Conservation (phyloP, 2,888 invertebrate genomes). For the Temnothorax rugatulus region DNA sequence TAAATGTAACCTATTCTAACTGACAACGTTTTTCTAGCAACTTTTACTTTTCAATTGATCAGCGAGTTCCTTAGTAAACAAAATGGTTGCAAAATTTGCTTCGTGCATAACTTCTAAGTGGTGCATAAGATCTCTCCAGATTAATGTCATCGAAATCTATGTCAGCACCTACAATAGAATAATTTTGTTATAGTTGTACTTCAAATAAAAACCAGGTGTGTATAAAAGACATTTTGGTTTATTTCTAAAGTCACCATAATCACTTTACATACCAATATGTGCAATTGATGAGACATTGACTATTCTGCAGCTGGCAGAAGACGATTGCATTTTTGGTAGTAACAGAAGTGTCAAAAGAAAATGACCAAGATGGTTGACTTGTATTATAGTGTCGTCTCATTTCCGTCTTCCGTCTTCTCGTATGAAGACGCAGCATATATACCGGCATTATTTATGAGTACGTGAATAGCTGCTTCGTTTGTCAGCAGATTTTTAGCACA, state of each 20-base stretch:
- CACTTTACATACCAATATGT: conserved; percentile 84
- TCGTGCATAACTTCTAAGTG: conserved; percentile 90
- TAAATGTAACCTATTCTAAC: not conserved
- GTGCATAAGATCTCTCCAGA: conserved; percentile 89
- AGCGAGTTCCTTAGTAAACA: conserved; percentile 91
- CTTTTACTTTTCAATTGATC: conserved; percentile 88
- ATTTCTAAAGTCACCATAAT: not conserved
- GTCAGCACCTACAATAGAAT: conserved; percentile 85
- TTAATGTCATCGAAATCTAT: conserved; percentile 92
- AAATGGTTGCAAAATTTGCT: conserved; percentile 93
- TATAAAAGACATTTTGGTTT: not conserved
- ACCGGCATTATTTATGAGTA: conserved; percentile 91
- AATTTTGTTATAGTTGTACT: not conserved
- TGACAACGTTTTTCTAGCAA: not conserved
- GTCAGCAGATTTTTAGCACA: conserved; percentile 87
- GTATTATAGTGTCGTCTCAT: conserved; percentile 90
- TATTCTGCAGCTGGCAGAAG: conserved; percentile 86
- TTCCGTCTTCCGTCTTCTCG: conserved; percentile 89
- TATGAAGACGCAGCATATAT: conserved; percentile 90
- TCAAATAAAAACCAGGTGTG: not conserved
- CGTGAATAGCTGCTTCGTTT: conserved; percentile 88
- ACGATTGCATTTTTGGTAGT: conserved; percentile 88
- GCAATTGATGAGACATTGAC: conserved; percentile 89
- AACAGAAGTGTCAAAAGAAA: conserved; percentile 89
- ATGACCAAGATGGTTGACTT: conserved; percentile 90